These are phyloP conservation scores for Orbicella faveolata DNA, from an alignment of 64 coral and sea anemone genomes.

Conservation along the genomic window DNA sequence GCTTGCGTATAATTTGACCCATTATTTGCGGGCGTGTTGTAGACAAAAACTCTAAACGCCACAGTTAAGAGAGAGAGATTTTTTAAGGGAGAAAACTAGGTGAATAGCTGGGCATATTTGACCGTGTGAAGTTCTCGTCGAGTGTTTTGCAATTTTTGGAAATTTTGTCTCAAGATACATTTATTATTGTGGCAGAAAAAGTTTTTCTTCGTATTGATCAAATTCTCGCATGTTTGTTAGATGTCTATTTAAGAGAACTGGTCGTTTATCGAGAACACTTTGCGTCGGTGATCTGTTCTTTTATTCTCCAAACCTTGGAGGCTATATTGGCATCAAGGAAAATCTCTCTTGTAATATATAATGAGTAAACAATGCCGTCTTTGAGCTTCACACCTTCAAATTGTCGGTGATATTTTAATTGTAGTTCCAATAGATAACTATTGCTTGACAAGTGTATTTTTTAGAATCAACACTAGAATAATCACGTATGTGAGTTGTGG, in stretches of 20 bases:
- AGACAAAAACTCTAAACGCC: too few relatives aligned
- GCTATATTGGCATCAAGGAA: background rate
- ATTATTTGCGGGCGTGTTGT: too few relatives aligned
- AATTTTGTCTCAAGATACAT: too few relatives aligned
- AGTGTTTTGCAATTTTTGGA: too few relatives aligned
- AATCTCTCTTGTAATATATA: background rate
- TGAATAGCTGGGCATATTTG: too few relatives aligned
- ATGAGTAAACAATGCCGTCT: background rate
- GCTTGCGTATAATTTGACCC: too few relatives aligned
- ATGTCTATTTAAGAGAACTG: background rate
- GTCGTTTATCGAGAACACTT: background rate
- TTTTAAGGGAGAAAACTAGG: too few relatives aligned
- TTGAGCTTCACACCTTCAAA: background rate
- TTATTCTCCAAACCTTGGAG: background rate
- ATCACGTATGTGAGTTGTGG: background rate
- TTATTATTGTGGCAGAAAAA: too few relatives aligned
- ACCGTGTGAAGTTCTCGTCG: too few relatives aligned
- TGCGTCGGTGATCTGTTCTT: background rate
- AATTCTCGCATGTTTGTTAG: background rate
- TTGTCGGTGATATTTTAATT: background rate
- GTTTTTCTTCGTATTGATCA: background rate
- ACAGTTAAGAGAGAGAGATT: too few relatives aligned
- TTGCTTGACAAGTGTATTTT: background rate
- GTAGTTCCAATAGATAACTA: background rate
- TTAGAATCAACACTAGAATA: background rate